Base-by-base conservation (phyloP, 2,797 vertebrate genomes). In the Luscinia megarhynchos region DNA sequence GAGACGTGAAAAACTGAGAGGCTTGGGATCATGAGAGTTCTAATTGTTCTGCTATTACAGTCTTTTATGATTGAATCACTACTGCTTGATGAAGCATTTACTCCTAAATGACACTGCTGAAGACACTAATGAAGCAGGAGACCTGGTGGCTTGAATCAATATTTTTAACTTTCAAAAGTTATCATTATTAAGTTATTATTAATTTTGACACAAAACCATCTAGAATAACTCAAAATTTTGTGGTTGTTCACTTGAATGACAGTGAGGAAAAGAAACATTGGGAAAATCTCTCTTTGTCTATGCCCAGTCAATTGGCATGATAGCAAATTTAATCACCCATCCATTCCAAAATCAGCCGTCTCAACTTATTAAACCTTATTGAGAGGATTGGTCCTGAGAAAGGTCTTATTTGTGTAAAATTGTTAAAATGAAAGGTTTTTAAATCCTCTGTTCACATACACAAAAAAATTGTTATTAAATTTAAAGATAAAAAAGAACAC, bases 31-130 rank as follows among this genome's bases (percentile, higher is more conserved):
- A 38, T n/a, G 8, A 30, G 43, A 87, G 41, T 74, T 95, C 87
- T 85, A 84, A 19, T 38, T 50, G 21, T 48, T 32, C 80, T 89
- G 82, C 40, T 92, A n/a, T 87, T 81, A 40, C 50, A 69, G 15
- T n/a, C 62, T 91, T 91, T 96, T 95, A 94, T 92, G 89, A 96
- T 58, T 75, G 84, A 96, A 94, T 76, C 45, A 59, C 77, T 85
- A 76, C 64, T 90, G 63, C 94, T 91, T 94, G 95, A 97, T 93
- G 94, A 95, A 80, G 70, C 89, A 74, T 96, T 95, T 96, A 85
- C 85, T 96, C 75, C 77, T 94, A 94, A 97, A 95, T 84, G 50
- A 76, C 67, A 81, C 67, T 87, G 66, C 7, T 89, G 75, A 96
- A 82, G 67, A 86, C 72, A 94, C 81, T 94, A 97, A 97, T 93